phyloP scores from a whole-genome alignment of 2,888 invertebrate species.

The Mechanitis mazaeus region DNA sequence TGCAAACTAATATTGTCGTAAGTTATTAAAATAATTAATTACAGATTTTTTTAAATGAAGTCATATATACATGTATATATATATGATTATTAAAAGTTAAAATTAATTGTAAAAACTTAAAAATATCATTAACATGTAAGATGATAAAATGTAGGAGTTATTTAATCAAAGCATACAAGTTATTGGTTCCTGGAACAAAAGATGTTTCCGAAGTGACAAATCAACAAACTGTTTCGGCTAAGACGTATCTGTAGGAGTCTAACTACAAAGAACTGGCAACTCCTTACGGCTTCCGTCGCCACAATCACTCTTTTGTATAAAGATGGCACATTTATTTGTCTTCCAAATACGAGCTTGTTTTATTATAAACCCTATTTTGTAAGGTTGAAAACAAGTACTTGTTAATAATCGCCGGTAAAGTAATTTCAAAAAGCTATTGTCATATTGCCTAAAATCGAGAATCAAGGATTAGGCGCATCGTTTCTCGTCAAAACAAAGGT shows the following conservation, averaged over 20 bases:
- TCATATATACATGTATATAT: too few species aligned
- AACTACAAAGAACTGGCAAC: slow-evolving; percentile 35
- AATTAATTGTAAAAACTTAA: too few species aligned
- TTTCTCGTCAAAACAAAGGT: slow-evolving; percentile 48
- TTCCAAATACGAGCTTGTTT: background rate
- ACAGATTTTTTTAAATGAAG: too few species aligned
- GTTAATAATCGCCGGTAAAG: slow-evolving; percentile 23
- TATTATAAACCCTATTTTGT: slow-evolving; percentile 8
- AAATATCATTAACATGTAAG: too few species aligned
- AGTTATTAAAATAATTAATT: too few species aligned
- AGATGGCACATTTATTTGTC: slow-evolving; percentile 28
- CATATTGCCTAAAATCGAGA: slow-evolving; percentile 46
- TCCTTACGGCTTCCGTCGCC: slow-evolving; percentile 39
- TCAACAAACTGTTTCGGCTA: slow-evolving; percentile 34
- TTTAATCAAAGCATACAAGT: too few species aligned
- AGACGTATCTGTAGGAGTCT: slow-evolving; percentile 19
- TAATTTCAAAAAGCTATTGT: slow-evolving; percentile 27
- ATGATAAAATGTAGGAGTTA: too few species aligned
- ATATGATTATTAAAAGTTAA: too few species aligned
- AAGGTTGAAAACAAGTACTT: slow-evolving; percentile 5
- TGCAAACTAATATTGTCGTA: too few species aligned
- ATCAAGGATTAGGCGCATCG: slow-evolving; percentile 45
- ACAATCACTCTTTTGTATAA: slow-evolving; percentile 47
- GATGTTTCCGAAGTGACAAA: slow-evolving; percentile 26
- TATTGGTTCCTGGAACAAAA: background rate